These are phyloP conservation scores for Leptinotarsa haldemani DNA, from an alignment of 2,888 invertebrate genomes.

Conservation along the genomic window DNA sequence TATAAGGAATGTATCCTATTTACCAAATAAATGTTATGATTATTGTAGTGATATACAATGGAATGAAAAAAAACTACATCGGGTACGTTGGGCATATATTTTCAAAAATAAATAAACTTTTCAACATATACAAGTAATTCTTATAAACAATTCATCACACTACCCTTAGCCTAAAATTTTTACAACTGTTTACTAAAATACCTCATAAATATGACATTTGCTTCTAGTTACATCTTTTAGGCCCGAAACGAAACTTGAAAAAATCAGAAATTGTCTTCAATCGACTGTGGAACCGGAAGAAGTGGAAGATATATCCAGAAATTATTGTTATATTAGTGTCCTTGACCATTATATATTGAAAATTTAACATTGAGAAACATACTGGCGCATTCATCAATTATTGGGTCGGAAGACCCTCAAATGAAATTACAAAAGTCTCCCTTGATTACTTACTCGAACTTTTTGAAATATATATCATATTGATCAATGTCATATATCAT, in stretches of 20 bases:
- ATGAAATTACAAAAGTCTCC: too few species aligned
- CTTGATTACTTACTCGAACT: too few species aligned
- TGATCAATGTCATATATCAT: too few species aligned
- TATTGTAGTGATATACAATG: not conserved
- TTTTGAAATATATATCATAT: too few species aligned
- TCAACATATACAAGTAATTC: slow-evolving; percentile 47
- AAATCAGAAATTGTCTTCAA: slow-evolving; percentile 13
- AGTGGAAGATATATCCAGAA: too few species aligned
- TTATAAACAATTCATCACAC: slow-evolving; percentile 48
- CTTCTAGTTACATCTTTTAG: slow-evolving; percentile 32
- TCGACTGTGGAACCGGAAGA: not conserved
- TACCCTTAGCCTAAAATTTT: slow-evolving; percentile 37
- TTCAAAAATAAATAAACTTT: slow-evolving; percentile 42
- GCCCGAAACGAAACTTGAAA: slow-evolving; percentile 37
- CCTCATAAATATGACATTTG: slow-evolving; percentile 32
- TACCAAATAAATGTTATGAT: too few species aligned
- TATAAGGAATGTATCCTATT: too few species aligned
- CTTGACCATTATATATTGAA: too few species aligned
- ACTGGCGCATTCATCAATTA: too few species aligned
- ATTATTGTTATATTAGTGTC: too few species aligned
- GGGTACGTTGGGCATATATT: slow-evolving; percentile 41
- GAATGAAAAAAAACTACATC: slow-evolving; percentile 26
- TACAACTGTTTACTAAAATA: slow-evolving; percentile 45
- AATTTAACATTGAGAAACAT: too few species aligned
- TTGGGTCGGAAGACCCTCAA: too few species aligned